Evolutionary conservation across 2,113 vertebrate species (phyloP), one percentile per base, ranked within the genome.

Genomic region (Azemiops feae): DNA sequence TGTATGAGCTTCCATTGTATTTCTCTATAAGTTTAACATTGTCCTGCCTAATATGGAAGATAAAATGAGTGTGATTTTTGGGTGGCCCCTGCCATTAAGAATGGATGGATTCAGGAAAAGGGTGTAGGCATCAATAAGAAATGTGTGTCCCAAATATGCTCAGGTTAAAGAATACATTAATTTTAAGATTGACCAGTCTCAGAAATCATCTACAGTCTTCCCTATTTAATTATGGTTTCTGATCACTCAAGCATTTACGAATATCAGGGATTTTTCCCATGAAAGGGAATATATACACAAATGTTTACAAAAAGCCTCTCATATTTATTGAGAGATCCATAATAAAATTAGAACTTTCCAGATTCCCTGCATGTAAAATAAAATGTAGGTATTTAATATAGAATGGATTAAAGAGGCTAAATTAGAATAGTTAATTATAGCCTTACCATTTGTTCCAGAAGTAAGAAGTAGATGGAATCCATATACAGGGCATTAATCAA

Each of bases 391-490:
- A 93, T 94, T 0, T 25, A 97, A 93, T 96, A 95, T 97, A 95
- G 96, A 97, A 96, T 20, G 93, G 95, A 96, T 97, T 94, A 97
- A 81, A 89, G 94, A 96, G 96, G 94, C 96, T 97, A 96, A 96
- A 95, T 95, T 94, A 94, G 93, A 93, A 8, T 95, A 94, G 94
- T 95, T 74, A 89, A 91, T 96, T 93, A 94, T 91, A 96, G 95
- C 94, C 95, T 97, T 95, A 90, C 94, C 93, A 94, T 96, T 96
- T 96, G 96, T 94, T 96, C 91, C 27, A 96, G 93, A 93, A 91
- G 95, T 88, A 93, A 95, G 94, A 94, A 94, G 93, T 97, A 95
- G 97, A 97, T 96, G 95, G 95, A 93, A 96, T 96, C 96, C 96
- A 97, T 94, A 96, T 96, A 96, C 95, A 16, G 0, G 94, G 94